Base-by-base conservation (phyloP, 1,140 invertebrate genomes). In the Drosophila carrolli region DNA sequence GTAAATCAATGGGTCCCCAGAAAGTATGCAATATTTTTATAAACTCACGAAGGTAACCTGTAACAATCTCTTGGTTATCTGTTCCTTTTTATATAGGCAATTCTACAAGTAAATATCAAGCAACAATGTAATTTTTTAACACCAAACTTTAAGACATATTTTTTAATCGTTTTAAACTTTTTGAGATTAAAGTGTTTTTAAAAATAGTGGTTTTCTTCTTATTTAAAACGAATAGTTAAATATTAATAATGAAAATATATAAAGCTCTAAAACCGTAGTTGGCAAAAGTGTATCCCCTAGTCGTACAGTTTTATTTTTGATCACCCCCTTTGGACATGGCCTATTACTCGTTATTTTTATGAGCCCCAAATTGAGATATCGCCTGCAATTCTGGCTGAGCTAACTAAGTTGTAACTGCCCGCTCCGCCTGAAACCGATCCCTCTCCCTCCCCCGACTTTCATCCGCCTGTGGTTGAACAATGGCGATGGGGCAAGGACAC, bases 321-420 rank as follows among this genome's bases (percentile, higher is more conserved):
- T 23, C 38, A 14, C n/a, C 29, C 16, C 61, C 46, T 53, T 38
- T 55, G 44, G 65, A 38, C 43, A 51, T 38, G 65, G 67, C 70
- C 62, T 51, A 65, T 83, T 76, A 53, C 47, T 63, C 37, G 72
- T 43, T 38, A 65, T 58, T 71, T 84, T 83, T 83, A 83, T 77
- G 79, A 83, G 76, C 46, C 32, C 55, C 67, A 89, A 89, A 88
- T 88, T 88, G 84, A 88, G 84, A 88, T 88, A 82, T 89, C 84
- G 73, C 62, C 63, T 65, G 83, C 62, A 75, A 66, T 75, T 59
- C 41, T 66, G 65, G 35, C 57, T 56, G 66, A 32, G 37, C 66
- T 72, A 72, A 71, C 65, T 88, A 71, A 88, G 84, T 81, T 88
- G 84, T 90, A 84, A 78, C 55, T 55, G 58, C 38, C 38, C 38